Evolutionary conservation across 2,888 invertebrate genomes (phyloP), one percentile per base, ranked within the genome.

Genomic region (Crocallis elinguaria): DNA sequence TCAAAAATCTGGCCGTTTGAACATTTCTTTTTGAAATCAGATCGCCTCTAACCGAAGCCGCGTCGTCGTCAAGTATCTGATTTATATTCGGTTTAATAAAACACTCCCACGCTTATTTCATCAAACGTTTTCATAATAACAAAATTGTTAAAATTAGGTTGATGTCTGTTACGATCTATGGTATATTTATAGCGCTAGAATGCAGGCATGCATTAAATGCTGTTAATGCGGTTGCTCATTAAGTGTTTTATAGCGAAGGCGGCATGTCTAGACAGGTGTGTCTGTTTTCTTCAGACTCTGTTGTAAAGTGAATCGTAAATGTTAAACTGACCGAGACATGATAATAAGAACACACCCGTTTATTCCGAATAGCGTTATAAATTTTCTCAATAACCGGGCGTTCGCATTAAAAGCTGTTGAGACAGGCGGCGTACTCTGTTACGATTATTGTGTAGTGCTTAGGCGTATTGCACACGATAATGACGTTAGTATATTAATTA

Each of bases 291-390:
- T 64, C 62, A 60, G 53, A 58, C 59, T n/a, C n/a, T 49, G 37
- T 37, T 64, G 60, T 71, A 66, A 67, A 69, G 64, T 66, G 71
- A 75, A 66, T 67, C 67, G 64, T 33, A 50, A 66, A 71, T 72
- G 75, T 81, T 82, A 77, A 83, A 83, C 79, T 81, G 80, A 72
- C 75, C 79, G 75, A 71, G 69, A 67, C 74, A 69, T 72, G 73
- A 71, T 75, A 79, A 73, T 75, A 68, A 69, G 71, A 71, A 65
- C 21, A 72, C 64, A 67, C 67, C 72, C 70, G 74, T 79, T 76
- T 74, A 73, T 76, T 70, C 69, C 62, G 71, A 73, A 73, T 74
- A 69, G 72, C 68, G 69, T 69, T 46, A 42, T 46, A 46, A 41
- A 71, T 75, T 75, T 68, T 69, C 73, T 72, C 66, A 36, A 51